Evolutionary conservation across 1,140 invertebrate species (phyloP), one percentile per base, ranked within the genome.

Genomic region (Amyelois transitella): DNA sequence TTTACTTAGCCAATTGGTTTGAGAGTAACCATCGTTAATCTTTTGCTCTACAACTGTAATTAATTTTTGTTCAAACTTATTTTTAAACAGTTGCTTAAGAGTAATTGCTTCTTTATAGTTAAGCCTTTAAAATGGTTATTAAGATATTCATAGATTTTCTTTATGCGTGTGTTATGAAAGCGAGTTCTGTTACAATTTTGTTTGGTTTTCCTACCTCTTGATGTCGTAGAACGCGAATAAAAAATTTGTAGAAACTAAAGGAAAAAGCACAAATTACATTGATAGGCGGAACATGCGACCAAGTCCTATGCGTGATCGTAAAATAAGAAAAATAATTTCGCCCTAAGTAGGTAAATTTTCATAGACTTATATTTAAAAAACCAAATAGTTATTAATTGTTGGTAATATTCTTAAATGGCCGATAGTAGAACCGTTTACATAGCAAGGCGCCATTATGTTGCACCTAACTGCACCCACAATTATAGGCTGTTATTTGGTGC

Each of bases 401-500:
- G 22, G 57, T 62, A 69, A 64, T 69, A 60, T 60, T 57, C 48
- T 55, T 59, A 49, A 69, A 60, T 64, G 59, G 54, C 49, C 57
- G 60, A 67, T 56, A 51, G 43, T 21, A 20, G 45, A 21, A 21
- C 45, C 45, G 53, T 60, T 58, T 64, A 64, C 54, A 69, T 73
- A 57, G 61, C 62, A 58, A 64, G 51, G 66, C 62, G 64, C 64
- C 58, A 56, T 64, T 58, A 63, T 65, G 72, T 72, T 75, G 76
- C 68, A 72, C 60, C 63, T 80, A 74, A 81, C 75, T 81, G 77
- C 77, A 77, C 75, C 76, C 61, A 75, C 76, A 81, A 81, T 85
- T 82, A 84, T 81, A 69, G 64, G 66, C 62, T 32, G 70, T 75
- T 81, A 80, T 85, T 77, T 80, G 77, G 79, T 78, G 66, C 79